Percentiles rank a stretch among this genome's conserved stretches.
Conservation (phyloP, 2,888 invertebrate species). For the Phalera bucephala region DNA sequence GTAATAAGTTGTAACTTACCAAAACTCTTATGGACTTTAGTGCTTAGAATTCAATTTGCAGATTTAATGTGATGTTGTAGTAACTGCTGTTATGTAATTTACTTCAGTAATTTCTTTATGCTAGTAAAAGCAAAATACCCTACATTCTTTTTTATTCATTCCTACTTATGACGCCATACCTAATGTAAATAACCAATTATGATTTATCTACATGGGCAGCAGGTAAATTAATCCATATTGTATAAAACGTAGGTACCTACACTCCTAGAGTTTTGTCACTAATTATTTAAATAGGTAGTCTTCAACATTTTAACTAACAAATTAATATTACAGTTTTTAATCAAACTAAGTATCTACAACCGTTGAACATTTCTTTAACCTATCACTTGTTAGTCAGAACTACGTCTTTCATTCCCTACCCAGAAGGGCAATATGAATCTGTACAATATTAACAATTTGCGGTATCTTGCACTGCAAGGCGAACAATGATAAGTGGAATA, state of each 20-base stretch:
- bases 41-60: no score
- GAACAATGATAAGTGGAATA: neutral
- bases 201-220: neutral
- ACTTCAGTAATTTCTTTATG: neutral
- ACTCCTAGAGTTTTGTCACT: neutral
- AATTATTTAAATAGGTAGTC: slow-evolving; percentile 2
- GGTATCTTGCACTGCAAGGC: no score
- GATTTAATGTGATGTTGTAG: no score
- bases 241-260: neutral
- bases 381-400: slow-evolving; percentile 14
- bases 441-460: slow-evolving; percentile 2
- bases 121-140: neutral
- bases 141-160: slow-evolving; percentile 1
- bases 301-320: slow-evolving; percentile 24
- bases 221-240: neutral
- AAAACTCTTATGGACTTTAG: no score
- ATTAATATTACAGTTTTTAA: slow-evolving; percentile 26
- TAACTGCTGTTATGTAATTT: no score
- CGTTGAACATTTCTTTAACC: slow-evolving; percentile 25
- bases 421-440: slow-evolving; percentile 21
- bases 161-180: neutral
- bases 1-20: neutral
- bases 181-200: no score
- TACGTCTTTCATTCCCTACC: slow-evolving; percentile 19
- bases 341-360: slow-evolving; percentile 32